These are phyloP conservation scores for Brienomyrus longianalis DNA, from an alignment of 2,113 vertebrate species.

Conservation along the genomic window DNA sequence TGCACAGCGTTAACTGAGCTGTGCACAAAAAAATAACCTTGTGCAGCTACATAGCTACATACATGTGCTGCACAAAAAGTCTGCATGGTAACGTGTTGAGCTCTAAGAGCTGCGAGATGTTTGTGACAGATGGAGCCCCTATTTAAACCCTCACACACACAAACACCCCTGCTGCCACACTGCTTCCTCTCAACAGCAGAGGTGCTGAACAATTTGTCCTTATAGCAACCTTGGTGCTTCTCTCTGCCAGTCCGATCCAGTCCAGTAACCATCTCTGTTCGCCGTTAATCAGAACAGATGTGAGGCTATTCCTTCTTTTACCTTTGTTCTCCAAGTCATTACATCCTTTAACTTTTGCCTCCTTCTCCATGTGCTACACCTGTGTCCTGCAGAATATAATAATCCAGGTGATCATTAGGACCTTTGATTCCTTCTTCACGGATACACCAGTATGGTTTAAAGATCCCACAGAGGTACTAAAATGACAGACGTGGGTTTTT, in stretches of 20 bases:
- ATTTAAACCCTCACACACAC: not conserved
- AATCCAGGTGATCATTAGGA: not conserved
- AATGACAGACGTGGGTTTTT: not conserved
- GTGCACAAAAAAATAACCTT: not conserved
- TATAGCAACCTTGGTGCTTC: not conserved
- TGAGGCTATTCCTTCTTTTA: not conserved
- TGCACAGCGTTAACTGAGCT: not conserved
- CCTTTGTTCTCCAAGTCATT: slow-evolving; percentile 1
- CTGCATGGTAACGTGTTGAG: too few species aligned
- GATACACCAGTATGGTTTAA: not conserved
- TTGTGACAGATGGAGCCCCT: not conserved
- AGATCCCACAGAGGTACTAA: not conserved
- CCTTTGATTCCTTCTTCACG: not conserved
- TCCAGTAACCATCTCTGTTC: not conserved
- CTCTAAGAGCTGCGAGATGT: not conserved
- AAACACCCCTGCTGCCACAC: not conserved
- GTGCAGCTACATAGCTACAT: not conserved
- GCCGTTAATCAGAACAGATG: slow-evolving; percentile 6
- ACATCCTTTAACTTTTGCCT: not conserved
- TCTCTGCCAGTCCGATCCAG: not conserved
- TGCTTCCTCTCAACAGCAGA: not conserved
- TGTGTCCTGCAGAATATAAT: not conserved
- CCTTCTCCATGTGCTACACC: not conserved
- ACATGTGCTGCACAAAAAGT: not conserved
- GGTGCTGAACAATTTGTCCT: not conserved